Conservation (phyloP, 2,888 invertebrate species). For the Horisme vitalbata region DNA sequence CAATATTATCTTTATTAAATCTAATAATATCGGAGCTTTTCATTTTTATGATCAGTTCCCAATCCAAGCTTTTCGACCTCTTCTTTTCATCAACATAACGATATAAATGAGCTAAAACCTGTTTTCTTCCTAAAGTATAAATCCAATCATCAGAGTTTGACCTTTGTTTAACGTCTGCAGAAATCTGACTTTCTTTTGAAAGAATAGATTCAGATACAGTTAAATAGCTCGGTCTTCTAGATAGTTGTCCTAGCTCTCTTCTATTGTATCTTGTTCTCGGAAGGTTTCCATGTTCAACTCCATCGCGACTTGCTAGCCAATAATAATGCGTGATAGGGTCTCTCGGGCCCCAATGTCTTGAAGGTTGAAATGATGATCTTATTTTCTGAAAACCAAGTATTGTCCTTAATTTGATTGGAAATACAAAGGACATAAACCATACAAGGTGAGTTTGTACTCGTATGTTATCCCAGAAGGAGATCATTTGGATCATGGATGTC, state of each 20-base stretch:
- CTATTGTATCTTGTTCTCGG: constrained; percentile 43
- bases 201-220: constrained; percentile 31
- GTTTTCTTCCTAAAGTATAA: constrained; percentile 51
- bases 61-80: constrained; percentile 61
- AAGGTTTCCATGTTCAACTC: constrained; percentile 39
- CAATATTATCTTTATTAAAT: constrained; percentile 1
- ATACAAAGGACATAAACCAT: too few relatives aligned
- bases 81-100: constrained; percentile 27
- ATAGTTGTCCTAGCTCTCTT: constrained; percentile 57
- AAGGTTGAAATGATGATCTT: constrained; percentile 64
- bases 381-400: too few relatives aligned
- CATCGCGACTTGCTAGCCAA: constrained; percentile 65
- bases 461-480: too few relatives aligned
- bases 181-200: constrained; percentile 11
- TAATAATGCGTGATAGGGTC: constrained; percentile 74
- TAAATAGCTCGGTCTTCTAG: constrained; percentile 47
- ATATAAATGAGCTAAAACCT: constrained; percentile 38
- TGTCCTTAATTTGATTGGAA: too few relatives aligned
- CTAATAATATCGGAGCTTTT: constrained; percentile 15
- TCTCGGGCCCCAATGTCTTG: constrained; percentile 73
- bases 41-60: constrained; percentile 32
- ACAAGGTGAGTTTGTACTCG: too few relatives aligned
- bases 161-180: constrained; percentile 44
- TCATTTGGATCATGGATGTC: too few relatives aligned
- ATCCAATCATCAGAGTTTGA: constrained; percentile 68